These are phyloP conservation scores for Mongoloraphidia duomilia DNA, from an alignment of 2,888 invertebrate species.

Conservation along the genomic window DNA sequence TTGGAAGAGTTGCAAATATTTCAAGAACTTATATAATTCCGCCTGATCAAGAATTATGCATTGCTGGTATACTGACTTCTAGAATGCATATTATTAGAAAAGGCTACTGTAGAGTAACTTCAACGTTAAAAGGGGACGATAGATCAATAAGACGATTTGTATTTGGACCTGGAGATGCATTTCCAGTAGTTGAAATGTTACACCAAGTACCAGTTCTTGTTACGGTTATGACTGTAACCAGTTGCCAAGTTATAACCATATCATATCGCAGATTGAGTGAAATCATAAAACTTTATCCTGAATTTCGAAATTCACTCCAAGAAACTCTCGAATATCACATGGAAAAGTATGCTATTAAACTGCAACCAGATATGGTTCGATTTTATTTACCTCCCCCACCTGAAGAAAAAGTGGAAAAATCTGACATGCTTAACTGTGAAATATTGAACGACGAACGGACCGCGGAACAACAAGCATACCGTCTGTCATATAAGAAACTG, in stretches of 20 bases:
- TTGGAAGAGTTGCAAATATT: constrained; percentile 4
- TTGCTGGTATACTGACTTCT: background rate
- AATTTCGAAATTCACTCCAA: background rate
- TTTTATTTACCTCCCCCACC: constrained; percentile 9
- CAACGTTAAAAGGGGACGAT: constrained; percentile 11
- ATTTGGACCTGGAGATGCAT: constrained; percentile 10
- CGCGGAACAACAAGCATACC: constrained; percentile 4
- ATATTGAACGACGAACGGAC: constrained; percentile 8
- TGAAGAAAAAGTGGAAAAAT: constrained; percentile 9
- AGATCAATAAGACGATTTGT: constrained; percentile 7
- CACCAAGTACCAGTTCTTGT: constrained; percentile 9
- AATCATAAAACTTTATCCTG: constrained; percentile 5
- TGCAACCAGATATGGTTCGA: constrained; percentile 10
- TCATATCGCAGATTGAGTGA: constrained; percentile 6
- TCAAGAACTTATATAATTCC: constrained; percentile 10
- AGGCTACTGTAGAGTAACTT: constrained; percentile 11
- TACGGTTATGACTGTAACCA: constrained; percentile 9
- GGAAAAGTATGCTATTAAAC: constrained; percentile 3
- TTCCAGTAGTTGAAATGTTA: constrained; percentile 12
- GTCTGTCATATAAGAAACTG: constrained; percentile 6
- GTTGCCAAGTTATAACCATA: constrained; percentile 13
- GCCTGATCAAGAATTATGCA: constrained; percentile 3
- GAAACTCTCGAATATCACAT: constrained; percentile 7
- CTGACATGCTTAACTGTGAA: constrained; percentile 11
- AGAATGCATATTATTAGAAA: constrained; percentile 11